phyloP scores from a whole-genome alignment of 2,113 vertebrate genomes.

The Prolemur simus region DNA sequence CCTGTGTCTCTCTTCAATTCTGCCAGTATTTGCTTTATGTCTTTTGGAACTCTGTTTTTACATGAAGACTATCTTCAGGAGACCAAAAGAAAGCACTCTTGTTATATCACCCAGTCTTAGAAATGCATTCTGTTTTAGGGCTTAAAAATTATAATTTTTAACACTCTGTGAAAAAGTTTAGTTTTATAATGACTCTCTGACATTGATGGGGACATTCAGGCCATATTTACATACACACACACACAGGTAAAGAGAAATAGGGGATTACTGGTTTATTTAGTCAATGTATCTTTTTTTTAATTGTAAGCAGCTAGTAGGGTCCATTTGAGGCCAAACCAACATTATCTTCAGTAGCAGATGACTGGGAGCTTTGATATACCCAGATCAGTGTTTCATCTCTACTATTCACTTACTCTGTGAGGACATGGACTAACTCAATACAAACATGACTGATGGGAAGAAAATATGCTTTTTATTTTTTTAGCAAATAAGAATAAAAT shows the following conservation, averaged over 20 bases:
- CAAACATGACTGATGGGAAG: constrained; percentile 34
- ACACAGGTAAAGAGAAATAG: background rate
- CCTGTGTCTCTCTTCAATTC: background rate
- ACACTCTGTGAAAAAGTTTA: background rate
- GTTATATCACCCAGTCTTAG: background rate
- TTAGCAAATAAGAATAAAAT: constrained; percentile 67
- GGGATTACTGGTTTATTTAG: background rate
- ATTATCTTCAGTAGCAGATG: constrained; percentile 10
- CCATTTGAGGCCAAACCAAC: background rate
- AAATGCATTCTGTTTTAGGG: background rate
- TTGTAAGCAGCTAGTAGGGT: background rate
- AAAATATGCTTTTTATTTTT: constrained; percentile 56
- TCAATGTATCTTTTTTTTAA: background rate
- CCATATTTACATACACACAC: background rate
- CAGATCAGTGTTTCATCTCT: background rate
- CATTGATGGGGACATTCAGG: background rate
- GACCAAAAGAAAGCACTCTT: background rate
- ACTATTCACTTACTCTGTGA: background rate
- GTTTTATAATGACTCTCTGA: background rate
- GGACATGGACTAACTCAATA: constrained; percentile 32
- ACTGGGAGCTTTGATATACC: background rate
- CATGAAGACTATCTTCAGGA: background rate
- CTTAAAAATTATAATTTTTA: background rate
- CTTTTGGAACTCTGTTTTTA: background rate
- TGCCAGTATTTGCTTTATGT: background rate